Conservation (phyloP, 2,888 invertebrate genomes). For the Coleophora deauratella region DNA sequence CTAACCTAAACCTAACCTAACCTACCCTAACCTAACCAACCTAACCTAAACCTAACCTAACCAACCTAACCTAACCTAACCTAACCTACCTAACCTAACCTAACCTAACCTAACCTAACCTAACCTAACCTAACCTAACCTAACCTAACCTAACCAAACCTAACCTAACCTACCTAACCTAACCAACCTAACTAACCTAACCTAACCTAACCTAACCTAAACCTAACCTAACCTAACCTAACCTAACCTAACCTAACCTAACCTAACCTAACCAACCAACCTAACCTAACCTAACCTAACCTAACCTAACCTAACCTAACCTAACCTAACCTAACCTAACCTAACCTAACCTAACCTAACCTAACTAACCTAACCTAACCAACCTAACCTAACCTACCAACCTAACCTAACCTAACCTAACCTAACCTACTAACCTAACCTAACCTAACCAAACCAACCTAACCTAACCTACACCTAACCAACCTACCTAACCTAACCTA, state of each 20-base stretch:
- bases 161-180: constrained; percentile 12
- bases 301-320: constrained; percentile 23
- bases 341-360: constrained; percentile 11
- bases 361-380: constrained; percentile 11
- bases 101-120: constrained; percentile 9
- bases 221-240: constrained; percentile 16
- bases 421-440: constrained; percentile 11
- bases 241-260: constrained; percentile 26
- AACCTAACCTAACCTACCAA: constrained; percentile 11
- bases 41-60: no score
- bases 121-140: constrained; percentile 10
- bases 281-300: constrained; percentile 23
- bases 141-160: constrained; percentile 13
- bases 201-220: constrained; percentile 17
- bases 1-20: no score
- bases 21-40: no score
- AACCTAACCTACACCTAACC: constrained; percentile 8
- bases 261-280: constrained; percentile 13
- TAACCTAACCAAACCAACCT: constrained; percentile 10
- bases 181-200: constrained; percentile 6
- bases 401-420: constrained; percentile 10
- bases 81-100: constrained; percentile 10
- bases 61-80: constrained; percentile 9
- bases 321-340: constrained; percentile 11
- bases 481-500: constrained; percentile 11